These are phyloP conservation scores for Notodonta ziczac DNA, from an alignment of 2,888 invertebrate genomes.

Conservation along the genomic window DNA sequence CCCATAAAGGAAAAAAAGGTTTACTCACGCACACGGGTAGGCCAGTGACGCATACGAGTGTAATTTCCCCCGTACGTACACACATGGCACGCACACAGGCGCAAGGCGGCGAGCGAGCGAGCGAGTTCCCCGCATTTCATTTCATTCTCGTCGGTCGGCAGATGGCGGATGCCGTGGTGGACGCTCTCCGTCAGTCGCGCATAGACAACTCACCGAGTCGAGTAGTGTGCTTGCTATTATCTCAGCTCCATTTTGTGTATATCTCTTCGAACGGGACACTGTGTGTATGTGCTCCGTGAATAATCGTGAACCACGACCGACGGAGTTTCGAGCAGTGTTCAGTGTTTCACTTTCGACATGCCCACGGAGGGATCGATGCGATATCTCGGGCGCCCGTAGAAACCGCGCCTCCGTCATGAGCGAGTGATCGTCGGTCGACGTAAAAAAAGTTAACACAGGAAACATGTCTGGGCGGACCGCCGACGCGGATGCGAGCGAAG, in stretches of 20 bases:
- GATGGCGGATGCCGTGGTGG: constrained; percentile 84
- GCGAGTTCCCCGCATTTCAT: constrained; percentile 75
- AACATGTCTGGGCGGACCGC: constrained; percentile 83
- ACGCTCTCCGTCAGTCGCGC: constrained; percentile 82
- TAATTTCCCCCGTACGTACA: constrained; percentile 56
- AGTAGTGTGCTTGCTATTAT: constrained; percentile 71
- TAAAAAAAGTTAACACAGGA: constrained; percentile 83
- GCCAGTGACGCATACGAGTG: constrained; percentile 58
- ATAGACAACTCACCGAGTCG: constrained; percentile 80
- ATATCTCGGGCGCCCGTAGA: constrained; percentile 81
- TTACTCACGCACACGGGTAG: constrained; percentile 66
- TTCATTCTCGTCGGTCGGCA: constrained; percentile 80
- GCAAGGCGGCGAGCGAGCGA: constrained; percentile 44
- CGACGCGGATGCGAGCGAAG: constrained; percentile 83
- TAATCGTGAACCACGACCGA: constrained; percentile 68
- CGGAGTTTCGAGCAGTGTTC: constrained; percentile 59
- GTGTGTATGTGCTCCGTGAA: constrained; percentile 82
- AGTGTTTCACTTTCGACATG: constrained; percentile 79
- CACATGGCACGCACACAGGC: constrained; percentile 59
- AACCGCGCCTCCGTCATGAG: constrained; percentile 84
- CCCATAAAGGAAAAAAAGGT: constrained; percentile 68
- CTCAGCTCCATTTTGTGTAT: constrained; percentile 82
- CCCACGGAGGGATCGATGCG: constrained; percentile 77
- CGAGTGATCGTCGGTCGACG: constrained; percentile 83
- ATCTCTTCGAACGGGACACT: constrained; percentile 82